phyloP scores from a whole-genome alignment of 2,113 vertebrate genomes.

The Alectura lathami region DNA sequence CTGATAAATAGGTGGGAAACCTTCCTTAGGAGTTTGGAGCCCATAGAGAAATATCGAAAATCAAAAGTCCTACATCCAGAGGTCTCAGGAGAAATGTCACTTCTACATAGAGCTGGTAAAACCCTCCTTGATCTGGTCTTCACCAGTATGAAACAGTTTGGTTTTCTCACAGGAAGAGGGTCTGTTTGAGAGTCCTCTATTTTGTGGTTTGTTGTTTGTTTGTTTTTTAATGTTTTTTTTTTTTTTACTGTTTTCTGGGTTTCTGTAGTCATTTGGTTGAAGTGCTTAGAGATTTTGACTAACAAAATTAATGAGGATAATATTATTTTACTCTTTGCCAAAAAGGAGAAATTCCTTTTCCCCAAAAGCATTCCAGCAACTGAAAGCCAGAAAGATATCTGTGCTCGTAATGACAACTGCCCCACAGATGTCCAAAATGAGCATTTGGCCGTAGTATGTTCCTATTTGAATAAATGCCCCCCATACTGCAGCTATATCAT shows the following conservation, averaged over 20 bases:
- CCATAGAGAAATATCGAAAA: background rate
- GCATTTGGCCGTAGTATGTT: background rate
- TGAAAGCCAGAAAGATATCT: background rate
- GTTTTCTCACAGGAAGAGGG: background rate
- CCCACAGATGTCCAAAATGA: background rate
- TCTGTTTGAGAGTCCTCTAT: background rate
- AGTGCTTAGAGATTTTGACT: background rate
- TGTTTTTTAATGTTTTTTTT: background rate
- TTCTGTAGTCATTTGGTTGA: background rate
- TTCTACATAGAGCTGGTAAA: background rate
- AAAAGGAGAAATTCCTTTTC: background rate
- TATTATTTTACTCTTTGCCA: background rate
- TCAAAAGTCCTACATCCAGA: background rate
- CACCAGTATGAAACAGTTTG: background rate
- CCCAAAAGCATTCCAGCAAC: background rate
- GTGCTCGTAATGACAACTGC: background rate
- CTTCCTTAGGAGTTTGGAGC: background rate
- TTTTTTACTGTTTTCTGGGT: background rate
- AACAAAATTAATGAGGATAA: background rate
- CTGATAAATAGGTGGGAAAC: background rate
- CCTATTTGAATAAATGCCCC: background rate
- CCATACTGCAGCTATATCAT: background rate
- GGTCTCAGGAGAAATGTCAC: background rate
- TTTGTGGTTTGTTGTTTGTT: background rate
- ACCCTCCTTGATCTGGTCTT: background rate